Percentiles rank a stretch among this genome's conserved stretches.
Evolutionary conservation across 2,888 invertebrate genomes (phyloP).

Genomic region (Acanthacorydalis orientalis): DNA sequence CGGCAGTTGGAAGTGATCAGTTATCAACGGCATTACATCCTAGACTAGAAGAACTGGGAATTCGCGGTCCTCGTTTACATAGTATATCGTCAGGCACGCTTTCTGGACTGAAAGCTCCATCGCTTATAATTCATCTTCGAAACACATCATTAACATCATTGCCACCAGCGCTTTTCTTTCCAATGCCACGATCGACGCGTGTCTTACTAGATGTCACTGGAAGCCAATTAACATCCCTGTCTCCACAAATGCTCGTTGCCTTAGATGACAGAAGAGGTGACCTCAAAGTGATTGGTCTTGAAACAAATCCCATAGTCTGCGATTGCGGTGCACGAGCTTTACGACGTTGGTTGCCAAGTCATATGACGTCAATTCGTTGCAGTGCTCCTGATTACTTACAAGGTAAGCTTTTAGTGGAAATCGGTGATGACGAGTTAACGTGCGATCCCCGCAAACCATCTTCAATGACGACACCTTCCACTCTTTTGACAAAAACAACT

Average conservation of each 20-base stretch:
- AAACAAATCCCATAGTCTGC: constrained; percentile 66
- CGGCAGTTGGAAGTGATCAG: constrained; percentile 65
- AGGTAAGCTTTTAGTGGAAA: constrained; percentile 51
- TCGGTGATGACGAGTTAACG: constrained; percentile 66
- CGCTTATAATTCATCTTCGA: constrained; percentile 53
- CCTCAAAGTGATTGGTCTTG: constrained; percentile 54
- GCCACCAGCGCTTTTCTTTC: constrained; percentile 71
- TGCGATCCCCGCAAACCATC: constrained; percentile 50
- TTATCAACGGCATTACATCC: constrained; percentile 65
- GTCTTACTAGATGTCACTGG: constrained; percentile 64
- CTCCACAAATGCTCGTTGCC: constrained; percentile 61
- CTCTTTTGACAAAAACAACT: constrained; percentile 25
- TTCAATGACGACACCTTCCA: constrained; percentile 28
- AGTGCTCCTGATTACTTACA: constrained; percentile 50
- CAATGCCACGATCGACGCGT: constrained; percentile 70
- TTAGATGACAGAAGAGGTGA: constrained; percentile 68
- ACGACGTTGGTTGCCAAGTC: constrained; percentile 58
- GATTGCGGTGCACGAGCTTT: constrained; percentile 71
- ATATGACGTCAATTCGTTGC: constrained; percentile 46
- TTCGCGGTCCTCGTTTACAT: constrained; percentile 56
- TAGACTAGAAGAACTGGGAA: constrained; percentile 51
- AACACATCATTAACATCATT: constrained; percentile 65
- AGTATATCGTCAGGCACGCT: constrained; percentile 69
- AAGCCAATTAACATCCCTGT: constrained; percentile 57
- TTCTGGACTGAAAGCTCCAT: constrained; percentile 60